These are phyloP conservation scores for Zaprionus inermis DNA, from an alignment of 1,140 invertebrate genomes.

Conservation along the genomic window DNA sequence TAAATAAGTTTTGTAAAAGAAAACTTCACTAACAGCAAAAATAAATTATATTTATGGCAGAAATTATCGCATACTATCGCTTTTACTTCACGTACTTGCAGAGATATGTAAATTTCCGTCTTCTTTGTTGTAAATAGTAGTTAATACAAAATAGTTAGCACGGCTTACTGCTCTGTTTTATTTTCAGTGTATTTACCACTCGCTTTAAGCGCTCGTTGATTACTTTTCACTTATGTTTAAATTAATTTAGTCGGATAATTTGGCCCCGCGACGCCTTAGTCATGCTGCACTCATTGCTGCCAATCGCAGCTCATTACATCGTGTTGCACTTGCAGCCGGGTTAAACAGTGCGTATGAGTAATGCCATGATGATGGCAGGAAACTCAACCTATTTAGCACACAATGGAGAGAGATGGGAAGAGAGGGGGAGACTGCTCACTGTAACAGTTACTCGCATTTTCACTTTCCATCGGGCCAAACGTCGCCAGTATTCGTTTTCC, in stretches of 20 bases:
- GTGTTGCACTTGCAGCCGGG: constrained; percentile 33
- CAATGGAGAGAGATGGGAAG: constrained; percentile 47
- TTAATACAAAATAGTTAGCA: not conserved
- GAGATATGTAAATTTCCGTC: constrained; percentile 88
- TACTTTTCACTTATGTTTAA: constrained; percentile 67
- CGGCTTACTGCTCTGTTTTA: not conserved
- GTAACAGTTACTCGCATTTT: constrained; percentile 72
- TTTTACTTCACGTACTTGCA: constrained; percentile 87
- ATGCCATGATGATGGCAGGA: constrained; percentile 60
- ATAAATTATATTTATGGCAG: too few relatives aligned
- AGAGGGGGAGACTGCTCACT: constrained; percentile 24
- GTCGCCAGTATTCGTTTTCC: constrained; percentile 54
- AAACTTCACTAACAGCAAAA: too few relatives aligned
- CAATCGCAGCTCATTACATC: constrained; percentile 30
- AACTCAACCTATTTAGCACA: constrained; percentile 73
- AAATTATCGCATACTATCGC: not conserved
- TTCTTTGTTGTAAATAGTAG: constrained; percentile 85
- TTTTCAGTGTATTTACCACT: constrained; percentile 13
- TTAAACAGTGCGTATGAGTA: constrained; percentile 78
- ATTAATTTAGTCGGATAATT: constrained; percentile 70
- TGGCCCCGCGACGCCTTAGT: constrained; percentile 20
- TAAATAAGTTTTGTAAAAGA: too few relatives aligned
- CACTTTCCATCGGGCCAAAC: constrained; percentile 56
- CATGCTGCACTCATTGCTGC: constrained; percentile 14
- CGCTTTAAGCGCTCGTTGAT: constrained; percentile 38